Conservation (phyloP, 2,113 vertebrate genomes). For the Callionymus lyra region DNA sequence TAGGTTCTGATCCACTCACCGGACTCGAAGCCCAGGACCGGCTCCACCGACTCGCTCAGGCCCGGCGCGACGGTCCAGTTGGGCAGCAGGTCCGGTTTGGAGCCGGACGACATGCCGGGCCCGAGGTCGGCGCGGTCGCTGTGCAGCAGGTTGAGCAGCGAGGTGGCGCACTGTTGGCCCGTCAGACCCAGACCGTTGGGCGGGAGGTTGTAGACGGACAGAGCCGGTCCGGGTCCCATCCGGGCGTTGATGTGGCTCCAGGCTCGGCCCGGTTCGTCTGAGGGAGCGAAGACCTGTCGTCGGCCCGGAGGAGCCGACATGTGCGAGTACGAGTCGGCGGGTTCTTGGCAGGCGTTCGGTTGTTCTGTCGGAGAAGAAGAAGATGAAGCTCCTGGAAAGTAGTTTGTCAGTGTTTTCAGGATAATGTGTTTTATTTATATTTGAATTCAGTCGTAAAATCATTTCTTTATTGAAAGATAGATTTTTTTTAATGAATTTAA, state of each 20-base stretch:
- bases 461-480: too few species aligned
- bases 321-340: conserved; percentile 12
- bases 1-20: conserved; percentile 61
- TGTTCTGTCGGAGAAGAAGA: conserved; percentile 33
- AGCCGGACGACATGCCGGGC: conserved; percentile 54
- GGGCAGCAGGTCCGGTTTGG: conserved; percentile 62
- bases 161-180: conserved; percentile 67
- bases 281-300: conserved; percentile 18
- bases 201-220: conserved; percentile 43
- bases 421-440: too few species aligned
- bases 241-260: conserved; percentile 38
- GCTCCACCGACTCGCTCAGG: conserved; percentile 48
- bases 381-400: neutral
- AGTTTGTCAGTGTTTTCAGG: too few species aligned
- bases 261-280: conserved; percentile 14
- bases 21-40: conserved; percentile 35
- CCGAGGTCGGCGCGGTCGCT: conserved; percentile 62
- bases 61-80: conserved; percentile 48
- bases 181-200: conserved; percentile 39
- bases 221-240: conserved; percentile 18
- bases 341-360: conserved; percentile 17
- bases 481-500: too few species aligned
- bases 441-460: too few species aligned
- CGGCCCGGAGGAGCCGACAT: conserved; percentile 18
- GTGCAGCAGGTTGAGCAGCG: conserved; percentile 76